Evolutionary conservation across 2,797 vertebrate genomes (phyloP), one percentile per base, ranked within the genome.

Genomic region (Sebastes umbrosus): DNA sequence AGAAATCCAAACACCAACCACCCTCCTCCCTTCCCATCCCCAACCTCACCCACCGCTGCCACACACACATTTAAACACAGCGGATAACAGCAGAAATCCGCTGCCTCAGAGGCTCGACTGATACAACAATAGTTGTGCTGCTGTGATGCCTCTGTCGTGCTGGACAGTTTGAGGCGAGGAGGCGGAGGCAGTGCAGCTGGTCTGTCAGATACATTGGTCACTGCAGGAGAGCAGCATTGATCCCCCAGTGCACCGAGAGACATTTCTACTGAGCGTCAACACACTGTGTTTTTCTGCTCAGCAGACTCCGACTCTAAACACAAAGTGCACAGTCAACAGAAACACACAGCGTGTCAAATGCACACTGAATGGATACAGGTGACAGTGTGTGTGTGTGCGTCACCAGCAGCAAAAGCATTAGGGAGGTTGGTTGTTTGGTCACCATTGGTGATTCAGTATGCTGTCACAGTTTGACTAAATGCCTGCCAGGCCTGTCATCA

Each of bases 41-140:
- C 70, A 73, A 39, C 27, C 9, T 16, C 77, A 70, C 57, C 36
- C 59, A 24, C 25, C 27, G 12, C 57, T 36, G 11, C 64, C 54
- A 31, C 70, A 75, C 18, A 0, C 36, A 43, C n/a, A 79, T 70
- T 73, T 27, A 83, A 57, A 86, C 50, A 34, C 83, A 73, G 70
- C 8, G 10, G 80, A 81, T 75, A 88, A 75, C 69, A 69, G 78
- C 77, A 78, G 73, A 80, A 84, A 84, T 79, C 70, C 8, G 13
- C 77, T 25, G 80, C 79, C 80, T 84, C 80, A 39, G 69, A 82
- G 58, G 66, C 66, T 75, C 16, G 2, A 63, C 69, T 58, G 60
- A 69, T 43, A 46, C 62, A 22, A 67, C 82, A 74, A 63, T 79
- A 75, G 77, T 24, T 57, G 62, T 68, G 63, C 71, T 66, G 69